Evolutionary conservation across 2,888 invertebrate genomes (phyloP), one percentile per base, ranked within the genome.

Genomic region (Pammene aurita): DNA sequence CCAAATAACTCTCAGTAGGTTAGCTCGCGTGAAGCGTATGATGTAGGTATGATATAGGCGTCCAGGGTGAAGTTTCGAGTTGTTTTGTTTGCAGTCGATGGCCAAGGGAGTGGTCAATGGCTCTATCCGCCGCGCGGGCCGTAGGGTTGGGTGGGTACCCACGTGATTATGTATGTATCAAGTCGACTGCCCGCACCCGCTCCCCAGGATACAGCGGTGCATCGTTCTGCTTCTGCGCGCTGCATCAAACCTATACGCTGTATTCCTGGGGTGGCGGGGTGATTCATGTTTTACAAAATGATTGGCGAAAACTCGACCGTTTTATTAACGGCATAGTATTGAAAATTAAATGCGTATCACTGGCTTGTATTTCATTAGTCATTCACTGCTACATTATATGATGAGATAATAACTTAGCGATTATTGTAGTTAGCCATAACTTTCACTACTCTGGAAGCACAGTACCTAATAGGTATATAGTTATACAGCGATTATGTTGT

Each of bases 71-170:
- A 71, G 57, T 60, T 18, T 42, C 56, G 64, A 56, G 69, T 73
- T 74, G 75, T 77, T 76, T 76, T 71, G 75, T 72, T 75, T 74
- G 66, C 72, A 70, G 72, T 73, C 68, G 68, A 38, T 66, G 67
- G 71, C 74, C 74, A 78, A 80, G 83, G 85, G 86, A 84, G 84
- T 84, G 84, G 85, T 84, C 78, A 80, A 78, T 77, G 80, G 76
- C 78, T 78, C 73, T 78, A 75, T 75, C 78, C 77, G 73, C 72
- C n/a, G n/a, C 79, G 73, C 77, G 77, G 58, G 58, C 34, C 26
- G 61, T 54, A 38, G 48, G 55, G 55, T 13, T 16, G 55, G 41
- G 46, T 41, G 62, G 16, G 41, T 52, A 18, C 52, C 60, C 63
- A 68, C 63, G 68, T 56, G 62, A 80, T 78, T 77, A 78, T 80